Conservation (phyloP, 1,140 invertebrate species). For the Aradophagus sp. region DNA sequence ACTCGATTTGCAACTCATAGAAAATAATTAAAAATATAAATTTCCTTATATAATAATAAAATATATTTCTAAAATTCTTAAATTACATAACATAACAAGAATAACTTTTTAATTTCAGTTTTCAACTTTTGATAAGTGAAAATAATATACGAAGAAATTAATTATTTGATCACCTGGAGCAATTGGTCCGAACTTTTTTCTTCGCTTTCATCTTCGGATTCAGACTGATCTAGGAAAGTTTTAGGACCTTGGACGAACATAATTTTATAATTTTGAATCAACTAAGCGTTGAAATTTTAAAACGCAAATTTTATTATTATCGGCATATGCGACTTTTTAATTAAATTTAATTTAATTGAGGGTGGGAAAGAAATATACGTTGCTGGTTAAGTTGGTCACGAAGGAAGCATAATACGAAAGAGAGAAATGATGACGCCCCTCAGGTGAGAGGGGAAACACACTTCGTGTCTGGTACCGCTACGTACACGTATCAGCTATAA, state of each 20-base stretch:
- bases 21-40: no score
- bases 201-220: slow-evolving; percentile 66
- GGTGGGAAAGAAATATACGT: slow-evolving; percentile 11
- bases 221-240: slow-evolving; percentile 58
- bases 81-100: no score
- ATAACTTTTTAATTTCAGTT: no score
- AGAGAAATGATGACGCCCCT: slow-evolving; percentile 16
- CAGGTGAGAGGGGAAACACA: slow-evolving; percentile 44
- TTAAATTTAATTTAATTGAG: slow-evolving; percentile 2
- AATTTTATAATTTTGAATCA: neutral
- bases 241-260: slow-evolving; percentile 71
- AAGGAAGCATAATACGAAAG: slow-evolving; percentile 9
- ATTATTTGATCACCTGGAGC: slow-evolving; percentile 65
- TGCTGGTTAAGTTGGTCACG: slow-evolving; percentile 15
- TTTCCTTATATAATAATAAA: no score
- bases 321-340: neutral
- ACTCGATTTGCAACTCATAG: no score
- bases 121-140: neutral
- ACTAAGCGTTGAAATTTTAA: neutral
- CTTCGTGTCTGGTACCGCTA: slow-evolving; percentile 67
- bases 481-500: slow-evolving; percentile 51
- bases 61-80: no score
- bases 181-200: slow-evolving; percentile 67
- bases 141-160: neutral
- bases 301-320: slow-evolving; percentile 1